phyloP scores from a whole-genome alignment of 2,113 vertebrate species.

The Steatornis caripensis region DNA sequence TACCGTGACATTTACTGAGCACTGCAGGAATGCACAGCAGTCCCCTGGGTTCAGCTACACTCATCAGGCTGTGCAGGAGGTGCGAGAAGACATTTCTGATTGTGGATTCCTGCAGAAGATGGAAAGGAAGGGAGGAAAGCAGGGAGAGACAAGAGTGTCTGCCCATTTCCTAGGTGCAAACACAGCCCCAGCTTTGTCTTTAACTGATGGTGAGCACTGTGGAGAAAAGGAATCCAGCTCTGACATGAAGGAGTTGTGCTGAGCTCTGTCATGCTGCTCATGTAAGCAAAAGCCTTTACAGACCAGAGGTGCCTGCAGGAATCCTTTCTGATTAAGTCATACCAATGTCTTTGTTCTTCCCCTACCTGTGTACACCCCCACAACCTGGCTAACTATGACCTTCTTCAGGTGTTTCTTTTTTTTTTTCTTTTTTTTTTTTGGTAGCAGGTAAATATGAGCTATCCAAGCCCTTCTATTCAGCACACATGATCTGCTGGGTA shows the following conservation, averaged over 20 bases:
- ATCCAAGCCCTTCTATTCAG: not conserved
- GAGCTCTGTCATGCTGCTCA: not conserved
- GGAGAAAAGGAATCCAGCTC: not conserved
- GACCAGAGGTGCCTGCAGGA: not conserved
- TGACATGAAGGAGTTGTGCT: not conserved
- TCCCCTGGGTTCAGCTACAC: not conserved
- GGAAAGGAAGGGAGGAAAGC: not conserved
- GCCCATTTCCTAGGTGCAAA: not conserved
- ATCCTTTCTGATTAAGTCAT: not conserved
- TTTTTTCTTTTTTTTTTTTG: not conserved
- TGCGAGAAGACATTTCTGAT: not conserved
- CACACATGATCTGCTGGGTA: accelerated
- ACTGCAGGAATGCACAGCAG: not conserved
- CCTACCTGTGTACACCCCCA: not conserved
- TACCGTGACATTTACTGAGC: not conserved
- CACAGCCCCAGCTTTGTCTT: not conserved
- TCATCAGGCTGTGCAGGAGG: not conserved
- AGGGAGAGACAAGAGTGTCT: not conserved
- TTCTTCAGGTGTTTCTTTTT: too few relatives aligned
- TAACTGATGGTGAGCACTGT: not conserved
- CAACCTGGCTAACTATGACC: too few relatives aligned
- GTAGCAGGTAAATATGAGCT: not conserved
- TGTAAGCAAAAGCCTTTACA: not conserved
- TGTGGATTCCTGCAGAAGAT: not conserved
- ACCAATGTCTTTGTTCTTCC: not conserved